Conservation (phyloP, 2,797 vertebrate species). For the Anomalospiza imberbis region DNA sequence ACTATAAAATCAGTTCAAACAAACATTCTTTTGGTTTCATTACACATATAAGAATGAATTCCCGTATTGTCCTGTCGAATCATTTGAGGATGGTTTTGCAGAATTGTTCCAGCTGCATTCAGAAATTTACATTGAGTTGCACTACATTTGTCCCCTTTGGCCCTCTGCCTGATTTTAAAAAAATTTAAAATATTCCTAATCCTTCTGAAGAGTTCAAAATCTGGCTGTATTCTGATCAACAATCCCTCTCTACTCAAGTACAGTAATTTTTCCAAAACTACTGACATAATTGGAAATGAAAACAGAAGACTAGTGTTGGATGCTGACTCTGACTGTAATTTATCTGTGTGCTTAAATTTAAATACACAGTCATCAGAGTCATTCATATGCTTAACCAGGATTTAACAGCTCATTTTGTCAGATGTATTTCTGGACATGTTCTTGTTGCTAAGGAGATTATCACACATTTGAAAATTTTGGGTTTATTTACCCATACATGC, state of each 20-base stretch:
- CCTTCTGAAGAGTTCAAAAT: not conserved
- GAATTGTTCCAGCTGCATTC: not conserved
- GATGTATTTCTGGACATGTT: slow-evolving; percentile 49
- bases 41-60: not conserved
- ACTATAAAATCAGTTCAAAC: not conserved
- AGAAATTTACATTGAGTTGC: not conserved
- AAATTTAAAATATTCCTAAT: not conserved
- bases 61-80: not conserved
- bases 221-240: not conserved
- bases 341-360: slow-evolving; percentile 7
- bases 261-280: not conserved
- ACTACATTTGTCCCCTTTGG: not conserved
- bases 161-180: not conserved
- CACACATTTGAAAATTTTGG: slow-evolving; percentile 9
- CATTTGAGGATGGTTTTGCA: not conserved
- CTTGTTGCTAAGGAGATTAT: slow-evolving; percentile 60
- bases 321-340: not conserved
- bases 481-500: slow-evolving; percentile 32
- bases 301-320: not conserved
- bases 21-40: not conserved
- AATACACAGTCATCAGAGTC: not conserved
- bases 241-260: not conserved
- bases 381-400: slow-evolving; percentile 12
- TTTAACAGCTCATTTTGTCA: slow-evolving; percentile 16
- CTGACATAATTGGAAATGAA: not conserved